A percentile compares a stretch with the other conserved stretches of the same genome.
phyloP scores from a whole-genome alignment of 2,888 invertebrate species.

The Trilocha varians region DNA sequence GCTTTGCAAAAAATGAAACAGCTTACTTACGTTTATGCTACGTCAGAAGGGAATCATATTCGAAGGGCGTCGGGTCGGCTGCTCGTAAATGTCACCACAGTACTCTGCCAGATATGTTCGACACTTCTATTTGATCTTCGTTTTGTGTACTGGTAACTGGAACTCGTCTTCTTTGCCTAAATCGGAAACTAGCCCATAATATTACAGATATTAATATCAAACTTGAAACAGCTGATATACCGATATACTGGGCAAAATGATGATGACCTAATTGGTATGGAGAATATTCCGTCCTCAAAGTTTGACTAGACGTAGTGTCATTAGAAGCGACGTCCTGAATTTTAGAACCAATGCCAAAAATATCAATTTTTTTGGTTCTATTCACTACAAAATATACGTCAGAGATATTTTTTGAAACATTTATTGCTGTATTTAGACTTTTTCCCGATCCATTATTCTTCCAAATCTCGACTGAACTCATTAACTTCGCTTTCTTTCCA shows the following conservation, averaged over 20 bases:
- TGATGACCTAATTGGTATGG: slow-evolving; percentile 46
- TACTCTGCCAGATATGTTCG: slow-evolving; percentile 76
- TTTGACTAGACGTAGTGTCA: slow-evolving; percentile 28
- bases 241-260: slow-evolving; percentile 61
- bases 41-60: slow-evolving; percentile 72
- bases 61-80: slow-evolving; percentile 72
- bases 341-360: background rate
- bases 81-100: slow-evolving; percentile 80
- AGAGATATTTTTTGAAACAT: background rate
- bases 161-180: slow-evolving; percentile 48
- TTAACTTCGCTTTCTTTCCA: background rate
- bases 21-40: slow-evolving; percentile 68
- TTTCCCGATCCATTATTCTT: background rate
- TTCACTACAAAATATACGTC: background rate
- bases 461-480: background rate
- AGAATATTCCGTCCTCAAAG: slow-evolving; percentile 51
- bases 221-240: slow-evolving; percentile 70
- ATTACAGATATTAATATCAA: slow-evolving; percentile 71
- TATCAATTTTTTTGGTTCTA: background rate
- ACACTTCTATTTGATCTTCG: slow-evolving; percentile 75
- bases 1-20: too few relatives aligned
- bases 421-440: slow-evolving; percentile 7
- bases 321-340: background rate
- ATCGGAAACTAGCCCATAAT: slow-evolving; percentile 64
- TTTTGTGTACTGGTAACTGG: slow-evolving; percentile 34